Base-by-base conservation (phyloP, 2,797 vertebrate genomes). In the Chrysolophus pictus region DNA sequence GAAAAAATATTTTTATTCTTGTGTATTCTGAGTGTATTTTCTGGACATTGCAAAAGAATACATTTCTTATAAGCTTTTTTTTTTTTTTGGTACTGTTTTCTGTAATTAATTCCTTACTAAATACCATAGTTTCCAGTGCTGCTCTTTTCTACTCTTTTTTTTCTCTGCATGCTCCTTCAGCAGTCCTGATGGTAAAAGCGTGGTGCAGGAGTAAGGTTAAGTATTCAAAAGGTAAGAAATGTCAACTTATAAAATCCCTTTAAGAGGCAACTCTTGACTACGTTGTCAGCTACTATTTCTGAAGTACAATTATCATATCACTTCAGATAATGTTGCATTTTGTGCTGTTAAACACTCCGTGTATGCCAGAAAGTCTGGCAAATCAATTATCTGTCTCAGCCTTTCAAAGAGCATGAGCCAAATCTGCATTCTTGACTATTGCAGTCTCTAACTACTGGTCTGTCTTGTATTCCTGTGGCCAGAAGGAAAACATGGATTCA, bases 261-360 rank as follows among this genome's bases (percentile, higher is more conserved):
- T 73, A 76, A 94, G 71, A 90, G 73, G 44, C 37, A 86, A 41
- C 8, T 47, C 85, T 73, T 90, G 73, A 84, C 74, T 92, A 63
- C 31, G 10, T 82, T 92, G 47, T 88, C 90, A 84, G 24, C 58
- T 92, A 37, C 76, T 76, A 4, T 90, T 93, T 93, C 79, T 93
- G 74, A 90, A 76, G 79, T 84, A 81, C 58, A 75, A 79, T 95
- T 93, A 84, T 73, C 73, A 3, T 88, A 88, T 92, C 67, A 64
- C 87, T 84, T 92, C 68, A 88, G 77, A 79, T 82, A 90, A 86
- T 76, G 77, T 74, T 88, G 70, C 56, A 58, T 90, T 91, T 86
- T 88, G 33, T 94, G 64, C 76, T 87, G 53, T 79, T 70, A 77
- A 93, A 42, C 44, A 55, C 49, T 93, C 77, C 53, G 21, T 90